Conservation (phyloP, 2,888 invertebrate species). For the Nephrotoma appendiculata region DNA sequence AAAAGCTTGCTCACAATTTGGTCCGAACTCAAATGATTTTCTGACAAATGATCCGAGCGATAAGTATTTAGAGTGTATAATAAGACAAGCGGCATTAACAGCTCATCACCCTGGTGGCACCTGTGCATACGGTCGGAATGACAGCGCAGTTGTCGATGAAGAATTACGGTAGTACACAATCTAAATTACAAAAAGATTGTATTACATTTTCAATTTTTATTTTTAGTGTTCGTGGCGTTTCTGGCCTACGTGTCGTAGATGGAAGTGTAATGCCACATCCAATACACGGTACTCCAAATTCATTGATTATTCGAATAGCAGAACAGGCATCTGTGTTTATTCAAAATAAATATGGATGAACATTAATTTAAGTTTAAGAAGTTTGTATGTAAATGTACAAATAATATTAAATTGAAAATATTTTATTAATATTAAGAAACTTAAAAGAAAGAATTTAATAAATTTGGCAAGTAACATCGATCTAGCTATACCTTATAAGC, state of each 20-base stretch:
- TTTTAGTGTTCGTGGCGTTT: slow-evolving; percentile 47
- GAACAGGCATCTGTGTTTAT: slow-evolving; percentile 48
- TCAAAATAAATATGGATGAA: neutral
- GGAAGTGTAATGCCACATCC: slow-evolving; percentile 68
- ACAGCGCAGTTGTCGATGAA: slow-evolving; percentile 50
- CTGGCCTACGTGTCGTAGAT: slow-evolving; percentile 58
- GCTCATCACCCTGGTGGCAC: slow-evolving; percentile 73
- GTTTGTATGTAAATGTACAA: neutral
- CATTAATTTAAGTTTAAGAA: neutral
- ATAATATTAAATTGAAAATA: neutral
- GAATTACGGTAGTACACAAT: slow-evolving; percentile 37
- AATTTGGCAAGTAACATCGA: too few relatives aligned
- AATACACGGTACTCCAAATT: slow-evolving; percentile 61
- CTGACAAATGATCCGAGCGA: slow-evolving; percentile 28
- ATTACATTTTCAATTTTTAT: neutral
- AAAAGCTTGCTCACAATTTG: slow-evolving; percentile 37
- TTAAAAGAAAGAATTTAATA: too few relatives aligned
- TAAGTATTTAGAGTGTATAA: slow-evolving; percentile 46
- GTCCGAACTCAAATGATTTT: slow-evolving; percentile 35
- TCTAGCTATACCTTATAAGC: too few relatives aligned
- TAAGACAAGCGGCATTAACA: slow-evolving; percentile 46
- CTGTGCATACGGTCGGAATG: slow-evolving; percentile 47
- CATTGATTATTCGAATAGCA: slow-evolving; percentile 48
- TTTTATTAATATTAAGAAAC: neutral
- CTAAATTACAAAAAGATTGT: slow-evolving; percentile 2